Conservation (phyloP, 2,888 invertebrate genomes). For the Tuta absoluta region DNA sequence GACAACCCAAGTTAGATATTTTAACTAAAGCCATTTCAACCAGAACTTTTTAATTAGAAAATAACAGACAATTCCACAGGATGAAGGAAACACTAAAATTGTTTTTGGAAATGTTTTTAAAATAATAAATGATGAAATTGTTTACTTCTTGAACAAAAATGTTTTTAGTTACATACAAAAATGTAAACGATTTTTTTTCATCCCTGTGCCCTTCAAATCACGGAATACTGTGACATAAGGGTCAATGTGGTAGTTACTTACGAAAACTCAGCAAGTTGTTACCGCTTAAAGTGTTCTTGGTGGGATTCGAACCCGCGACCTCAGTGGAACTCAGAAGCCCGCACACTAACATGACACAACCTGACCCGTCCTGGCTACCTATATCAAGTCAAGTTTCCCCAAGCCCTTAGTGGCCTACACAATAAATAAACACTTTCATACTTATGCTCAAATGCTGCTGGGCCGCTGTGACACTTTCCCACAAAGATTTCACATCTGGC, state of each 20-base stretch:
- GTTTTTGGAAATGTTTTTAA: not conserved
- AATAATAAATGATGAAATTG: no score
- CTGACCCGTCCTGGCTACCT: not conserved
- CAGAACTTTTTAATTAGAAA: slow-evolving; percentile 4
- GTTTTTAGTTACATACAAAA: not conserved
- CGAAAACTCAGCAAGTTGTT: no score
- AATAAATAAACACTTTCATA: slow-evolving; percentile 18
- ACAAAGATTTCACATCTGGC: slow-evolving; percentile 11
- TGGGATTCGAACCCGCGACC: no score
- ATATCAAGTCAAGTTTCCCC: slow-evolving; percentile 9
- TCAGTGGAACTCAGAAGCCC: no score
- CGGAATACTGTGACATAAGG: no score
- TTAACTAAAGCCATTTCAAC: not conserved
- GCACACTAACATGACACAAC: not conserved
- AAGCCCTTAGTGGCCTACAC: slow-evolving; percentile 5
- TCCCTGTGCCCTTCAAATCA: no score
- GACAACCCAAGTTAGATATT: not conserved
- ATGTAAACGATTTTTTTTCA: no score
- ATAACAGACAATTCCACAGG: not conserved
- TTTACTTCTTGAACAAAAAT: no score
- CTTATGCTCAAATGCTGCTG: not conserved
- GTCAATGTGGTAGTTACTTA: no score
- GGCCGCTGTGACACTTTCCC: slow-evolving; percentile 12
- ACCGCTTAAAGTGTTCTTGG: no score
- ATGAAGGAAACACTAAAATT: not conserved